Evolutionary conservation across 2,888 invertebrate genomes (phyloP), one percentile per base, ranked within the genome.

Genomic region (Brachyptera risi): DNA sequence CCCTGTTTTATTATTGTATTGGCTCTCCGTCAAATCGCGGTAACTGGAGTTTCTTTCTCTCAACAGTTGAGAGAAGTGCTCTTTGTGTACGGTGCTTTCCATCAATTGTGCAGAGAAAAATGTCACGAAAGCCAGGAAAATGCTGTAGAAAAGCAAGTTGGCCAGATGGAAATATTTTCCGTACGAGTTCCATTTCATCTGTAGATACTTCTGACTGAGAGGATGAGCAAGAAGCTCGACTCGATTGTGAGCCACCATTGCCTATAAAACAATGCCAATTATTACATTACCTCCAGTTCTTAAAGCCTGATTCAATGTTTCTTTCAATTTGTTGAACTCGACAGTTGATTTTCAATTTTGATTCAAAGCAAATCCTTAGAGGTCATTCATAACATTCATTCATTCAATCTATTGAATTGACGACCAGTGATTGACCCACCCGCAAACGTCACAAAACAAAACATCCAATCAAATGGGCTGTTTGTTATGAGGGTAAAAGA

Each of bases 141-240:
- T 81, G 65, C 86, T 83, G 76, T 93, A 94, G 68, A 93, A 81
- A 3, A 92, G 74, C 31, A 94, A 78, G 73, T 92, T 89, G 1
- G 87, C 83, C 57, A 90, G 71, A 73, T 94, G 92, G 71, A 92
- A 88, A 76, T 92, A 92, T 77, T 91, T 88, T 57, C 93, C 94
- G 72, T 93, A 94, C 0, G 90, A 87, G 70, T 90, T 90, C 92
- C 92, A 93, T 75, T 93, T 93, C 89, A 91, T 91, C 76, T 91
- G 88, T 42, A 93, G 76, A 73, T 92, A 91, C 74, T 90, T 92
- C 71, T 92, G 91, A 70, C 90, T 91, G 2, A 93, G 75, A 0
- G 92, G 90, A 76, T 93, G 92, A 11, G 92, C 90, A 42, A 93
- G 74, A 0, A 93, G 75, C 69, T 92, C 91, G 0, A 92, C 92